Percentiles rank a stretch among this genome's conserved stretches.
Evolutionary conservation across 2,113 vertebrate species (phyloP).

Genomic region (Xyliphius kryptos): DNA sequence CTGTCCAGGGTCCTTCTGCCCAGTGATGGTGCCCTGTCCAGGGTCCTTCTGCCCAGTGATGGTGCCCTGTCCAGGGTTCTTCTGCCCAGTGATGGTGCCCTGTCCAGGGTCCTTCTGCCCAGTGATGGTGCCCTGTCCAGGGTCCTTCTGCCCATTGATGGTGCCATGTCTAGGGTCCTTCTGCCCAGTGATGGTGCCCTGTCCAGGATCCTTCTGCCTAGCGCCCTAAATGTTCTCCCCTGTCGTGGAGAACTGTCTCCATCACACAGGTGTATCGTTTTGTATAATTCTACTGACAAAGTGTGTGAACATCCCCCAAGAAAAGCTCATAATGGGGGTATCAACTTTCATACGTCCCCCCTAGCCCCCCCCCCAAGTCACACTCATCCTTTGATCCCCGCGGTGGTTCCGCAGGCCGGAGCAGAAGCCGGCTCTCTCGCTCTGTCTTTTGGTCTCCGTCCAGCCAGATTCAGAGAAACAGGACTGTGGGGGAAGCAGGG

Average conservation of each 20-base stretch:
- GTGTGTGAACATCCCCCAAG: constrained; percentile 3
- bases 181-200: too few relatives aligned
- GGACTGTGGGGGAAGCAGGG: too few relatives aligned
- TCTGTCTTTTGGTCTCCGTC: constrained; percentile 59
- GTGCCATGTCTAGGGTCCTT: too few relatives aligned
- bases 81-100: too few relatives aligned
- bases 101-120: too few relatives aligned
- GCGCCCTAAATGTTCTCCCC: not conserved
- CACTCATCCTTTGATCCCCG: constrained; percentile 42
- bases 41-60: too few relatives aligned
- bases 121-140: too few relatives aligned
- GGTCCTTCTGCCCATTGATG: too few relatives aligned
- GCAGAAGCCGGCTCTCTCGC: constrained; percentile 35
- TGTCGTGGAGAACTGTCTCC: not conserved
- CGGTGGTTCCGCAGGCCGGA: constrained; percentile 36
- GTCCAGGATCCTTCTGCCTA: too few relatives aligned
- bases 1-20: too few relatives aligned
- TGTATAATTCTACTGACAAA: constrained; percentile 17
- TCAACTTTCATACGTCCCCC: constrained; percentile 12
- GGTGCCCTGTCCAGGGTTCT: too few relatives aligned
- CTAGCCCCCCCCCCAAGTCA: constrained; percentile 18
- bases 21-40: too few relatives aligned
- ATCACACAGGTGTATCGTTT: constrained; percentile 22
- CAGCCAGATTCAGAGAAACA: constrained; percentile 54
- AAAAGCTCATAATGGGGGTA: constrained; percentile 16